A percentile compares a stretch with the other conserved stretches of the same genome.
phyloP scores from a whole-genome alignment of 2,888 invertebrate genomes.

The Oligia strigilis region DNA sequence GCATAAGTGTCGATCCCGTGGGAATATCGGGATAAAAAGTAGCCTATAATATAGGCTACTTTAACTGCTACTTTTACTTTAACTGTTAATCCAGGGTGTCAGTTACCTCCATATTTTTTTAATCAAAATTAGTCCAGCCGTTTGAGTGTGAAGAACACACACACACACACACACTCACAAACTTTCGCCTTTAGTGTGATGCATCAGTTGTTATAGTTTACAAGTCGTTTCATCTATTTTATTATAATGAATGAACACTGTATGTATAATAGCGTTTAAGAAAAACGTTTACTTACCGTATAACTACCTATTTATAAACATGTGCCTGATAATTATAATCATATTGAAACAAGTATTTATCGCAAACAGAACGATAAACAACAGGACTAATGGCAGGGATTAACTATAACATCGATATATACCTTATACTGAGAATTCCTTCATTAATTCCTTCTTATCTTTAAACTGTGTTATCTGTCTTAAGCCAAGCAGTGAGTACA shows the following conservation, averaged over 20 bases:
- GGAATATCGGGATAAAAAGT: too few relatives aligned
- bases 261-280: neutral
- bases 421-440: conserved; percentile 26
- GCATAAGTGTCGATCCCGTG: too few relatives aligned
- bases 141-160: too few relatives aligned
- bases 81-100: too few relatives aligned
- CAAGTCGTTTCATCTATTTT: neutral
- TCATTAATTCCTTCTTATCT: conserved; percentile 33
- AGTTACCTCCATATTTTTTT: too few relatives aligned
- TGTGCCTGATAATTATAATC: conserved; percentile 10
- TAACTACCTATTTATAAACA: conserved; percentile 24
- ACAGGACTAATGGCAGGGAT: conserved; percentile 35
- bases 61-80: too few relatives aligned
- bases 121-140: too few relatives aligned
- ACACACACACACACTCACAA: too few relatives aligned
- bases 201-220: neutral
- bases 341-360: conserved; percentile 44
- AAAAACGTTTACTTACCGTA: conserved; percentile 7
- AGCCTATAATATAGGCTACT: too few relatives aligned
- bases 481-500: neutral
- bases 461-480: conserved; percentile 19
- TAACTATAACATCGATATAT: conserved; percentile 27
- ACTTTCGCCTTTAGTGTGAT: neutral
- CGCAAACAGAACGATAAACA: conserved; percentile 43
- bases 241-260: neutral